phyloP scores from a whole-genome alignment of 2,888 invertebrate genomes.

The Trachelus troglodyta region DNA sequence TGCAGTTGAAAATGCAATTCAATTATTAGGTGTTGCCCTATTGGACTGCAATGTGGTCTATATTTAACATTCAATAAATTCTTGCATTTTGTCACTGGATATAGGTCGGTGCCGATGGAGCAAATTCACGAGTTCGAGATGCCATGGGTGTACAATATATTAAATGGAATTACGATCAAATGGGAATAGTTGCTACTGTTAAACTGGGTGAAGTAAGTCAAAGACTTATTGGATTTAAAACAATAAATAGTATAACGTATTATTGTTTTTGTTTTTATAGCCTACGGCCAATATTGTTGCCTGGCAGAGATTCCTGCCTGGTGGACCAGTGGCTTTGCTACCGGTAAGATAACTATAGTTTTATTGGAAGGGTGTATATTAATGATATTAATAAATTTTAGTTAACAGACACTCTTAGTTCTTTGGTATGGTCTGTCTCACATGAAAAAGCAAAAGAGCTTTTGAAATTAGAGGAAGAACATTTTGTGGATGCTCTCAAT shows the following conservation, averaged over 20 bases:
- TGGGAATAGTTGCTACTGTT: constrained; percentile 93
- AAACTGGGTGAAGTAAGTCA: constrained; percentile 78
- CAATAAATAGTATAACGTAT: not conserved
- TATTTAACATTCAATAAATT: not conserved
- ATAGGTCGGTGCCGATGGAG: constrained; percentile 95
- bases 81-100: not conserved
- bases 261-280: constrained; percentile 62
- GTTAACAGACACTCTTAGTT: constrained; percentile 80
- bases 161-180: constrained; percentile 87
- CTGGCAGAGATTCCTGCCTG: constrained; percentile 95
- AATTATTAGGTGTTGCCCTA: not conserved
- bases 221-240: not conserved
- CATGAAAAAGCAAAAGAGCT: constrained; percentile 80
- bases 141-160: constrained; percentile 85
- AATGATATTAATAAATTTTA: constrained; percentile 43
- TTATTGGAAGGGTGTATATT: not conserved
- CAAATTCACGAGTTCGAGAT: constrained; percentile 86
- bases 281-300: constrained; percentile 84
- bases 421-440: constrained; percentile 94
- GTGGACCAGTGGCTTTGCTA: constrained; percentile 91
- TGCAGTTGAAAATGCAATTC: not conserved
- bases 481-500: constrained; percentile 91
- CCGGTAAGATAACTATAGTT: constrained; percentile 72
- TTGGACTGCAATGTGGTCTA: not conserved
- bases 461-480: constrained; percentile 75